Conservation (phyloP, 2,888 invertebrate species). For the Aelia acuminata region DNA sequence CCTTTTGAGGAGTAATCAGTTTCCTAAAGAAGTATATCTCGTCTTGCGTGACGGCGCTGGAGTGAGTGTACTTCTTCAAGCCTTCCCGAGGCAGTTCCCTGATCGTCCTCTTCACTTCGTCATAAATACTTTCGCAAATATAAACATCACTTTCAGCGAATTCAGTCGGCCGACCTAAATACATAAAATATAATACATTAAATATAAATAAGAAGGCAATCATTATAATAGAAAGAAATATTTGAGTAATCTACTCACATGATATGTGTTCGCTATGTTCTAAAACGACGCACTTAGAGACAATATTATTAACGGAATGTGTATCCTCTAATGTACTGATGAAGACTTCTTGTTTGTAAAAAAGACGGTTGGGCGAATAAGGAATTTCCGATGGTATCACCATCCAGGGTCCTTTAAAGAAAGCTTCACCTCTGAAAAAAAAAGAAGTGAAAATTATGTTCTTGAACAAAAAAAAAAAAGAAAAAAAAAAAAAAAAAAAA, state of each 20-base stretch:
- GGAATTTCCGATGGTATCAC: conserved; percentile 90
- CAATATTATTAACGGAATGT: conserved; percentile 90
- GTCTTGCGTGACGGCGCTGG: conserved; percentile 90
- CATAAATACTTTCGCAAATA: conserved; percentile 92
- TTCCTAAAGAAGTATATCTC: conserved; percentile 88
- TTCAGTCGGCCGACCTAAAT: conserved; percentile 91
- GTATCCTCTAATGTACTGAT: conserved; percentile 92
- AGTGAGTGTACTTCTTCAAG: conserved; percentile 85
- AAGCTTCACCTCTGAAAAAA: conserved; percentile 84
- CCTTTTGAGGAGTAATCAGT: conserved; percentile 77
- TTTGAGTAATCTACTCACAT: conserved; percentile 74
- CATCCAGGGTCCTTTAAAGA: conserved; percentile 95
- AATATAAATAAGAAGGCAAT: neutral
- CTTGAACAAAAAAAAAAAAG: too few relatives aligned
- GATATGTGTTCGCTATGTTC: conserved; percentile 91
- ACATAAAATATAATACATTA: conserved; percentile 56
- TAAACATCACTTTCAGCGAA: conserved; percentile 92
- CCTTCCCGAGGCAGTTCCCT: conserved; percentile 80
- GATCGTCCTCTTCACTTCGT: conserved; percentile 86
- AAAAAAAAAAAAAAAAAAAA: too few relatives aligned
- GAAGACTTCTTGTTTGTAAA: conserved; percentile 95
- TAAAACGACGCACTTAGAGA: conserved; percentile 91
- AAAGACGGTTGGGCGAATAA: conserved; percentile 82
- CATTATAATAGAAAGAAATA: conserved; percentile 7
- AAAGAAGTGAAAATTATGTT: neutral